These are phyloP conservation scores for Mesocentrotus franciscanus DNA, from an alignment of 53 echinoderm and acorn worm species.

Conservation along the genomic window DNA sequence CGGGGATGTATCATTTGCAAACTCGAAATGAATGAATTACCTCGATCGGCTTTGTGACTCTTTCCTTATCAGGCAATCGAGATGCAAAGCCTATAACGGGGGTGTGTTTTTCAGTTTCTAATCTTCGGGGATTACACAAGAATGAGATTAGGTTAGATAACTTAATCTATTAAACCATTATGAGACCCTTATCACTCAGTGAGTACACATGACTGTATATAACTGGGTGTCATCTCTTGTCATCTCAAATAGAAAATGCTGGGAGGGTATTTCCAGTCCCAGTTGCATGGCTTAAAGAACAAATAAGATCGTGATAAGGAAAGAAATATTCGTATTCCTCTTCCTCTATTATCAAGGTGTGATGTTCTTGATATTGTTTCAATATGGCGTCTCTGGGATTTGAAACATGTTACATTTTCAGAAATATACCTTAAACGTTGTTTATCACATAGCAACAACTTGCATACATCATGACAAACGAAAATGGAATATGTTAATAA, in stretches of 20 bases:
- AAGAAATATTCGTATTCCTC: not conserved
- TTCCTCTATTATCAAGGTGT: not conserved
- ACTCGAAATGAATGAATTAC: not conserved
- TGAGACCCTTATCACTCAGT: not conserved
- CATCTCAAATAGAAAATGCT: not conserved
- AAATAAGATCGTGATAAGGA: not conserved
- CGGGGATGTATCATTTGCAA: conserved; percentile 1
- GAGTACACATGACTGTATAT: conserved; percentile 7
- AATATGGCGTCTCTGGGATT: too few relatives aligned
- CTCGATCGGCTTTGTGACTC: not conserved
- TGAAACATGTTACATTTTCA: too few relatives aligned
- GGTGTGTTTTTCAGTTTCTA: conserved; percentile 45
- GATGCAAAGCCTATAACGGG: conserved; percentile 3
- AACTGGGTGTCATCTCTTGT: not conserved
- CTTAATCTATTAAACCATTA: conserved; percentile 44
- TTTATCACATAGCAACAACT: too few relatives aligned
- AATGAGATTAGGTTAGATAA: conserved; percentile 22
- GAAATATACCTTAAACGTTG: too few relatives aligned
- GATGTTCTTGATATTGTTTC: too few relatives aligned
- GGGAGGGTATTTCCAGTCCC: conserved; percentile 10
- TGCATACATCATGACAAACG: too few relatives aligned
- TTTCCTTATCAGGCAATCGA: conserved; percentile 34
- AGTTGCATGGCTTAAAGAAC: not conserved
- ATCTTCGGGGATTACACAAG: conserved; percentile 41
- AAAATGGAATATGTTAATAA: too few relatives aligned